Evolutionary conservation across 2,888 invertebrate species (phyloP).

Genomic region (Drosophila hamatofila): DNA sequence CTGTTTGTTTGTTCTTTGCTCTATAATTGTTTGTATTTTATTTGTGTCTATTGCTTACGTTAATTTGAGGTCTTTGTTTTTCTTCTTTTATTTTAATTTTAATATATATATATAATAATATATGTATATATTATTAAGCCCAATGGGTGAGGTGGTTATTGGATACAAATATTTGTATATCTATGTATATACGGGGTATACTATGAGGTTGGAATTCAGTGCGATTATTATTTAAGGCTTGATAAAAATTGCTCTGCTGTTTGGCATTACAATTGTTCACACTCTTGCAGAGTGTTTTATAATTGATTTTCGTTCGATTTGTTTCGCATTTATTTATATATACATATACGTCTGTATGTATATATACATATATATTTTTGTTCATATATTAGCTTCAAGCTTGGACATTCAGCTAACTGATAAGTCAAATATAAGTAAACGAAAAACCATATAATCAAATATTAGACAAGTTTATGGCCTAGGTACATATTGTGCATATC

Average conservation of each 20-base stretch:
- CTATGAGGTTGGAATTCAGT: constrained; percentile 5
- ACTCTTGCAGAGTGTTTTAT: constrained; percentile 8
- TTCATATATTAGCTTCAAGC: constrained; percentile 38
- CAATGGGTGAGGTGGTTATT: constrained; percentile 13
- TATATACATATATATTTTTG: not conserved
- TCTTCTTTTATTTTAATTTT: not conserved
- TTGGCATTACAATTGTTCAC: constrained; percentile 4
- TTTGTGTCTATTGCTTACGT: constrained; percentile 29
- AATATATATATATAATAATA: not conserved
- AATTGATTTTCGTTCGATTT: constrained; percentile 14
- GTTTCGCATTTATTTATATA: not conserved
- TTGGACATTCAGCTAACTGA: constrained; percentile 31
- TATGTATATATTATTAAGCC: constrained; percentile 7
- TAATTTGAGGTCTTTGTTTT: constrained; percentile 18
- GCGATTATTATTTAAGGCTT: constrained; percentile 5
- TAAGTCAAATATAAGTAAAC: constrained; percentile 19
- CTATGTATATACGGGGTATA: constrained; percentile 9
- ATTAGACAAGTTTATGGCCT: constrained; percentile 15
- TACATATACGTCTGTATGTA: not conserved
- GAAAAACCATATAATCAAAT: constrained; percentile 35
- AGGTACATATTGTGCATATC: constrained; percentile 24
- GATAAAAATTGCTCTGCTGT: constrained; percentile 6
- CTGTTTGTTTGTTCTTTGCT: constrained; percentile 26
- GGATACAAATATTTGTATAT: constrained; percentile 4
- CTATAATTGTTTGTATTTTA: not conserved